Base-by-base conservation (phyloP, 30 jellyfish, hydroid and myxozoan genomes). In the Phacellophora camtschatica region DNA sequence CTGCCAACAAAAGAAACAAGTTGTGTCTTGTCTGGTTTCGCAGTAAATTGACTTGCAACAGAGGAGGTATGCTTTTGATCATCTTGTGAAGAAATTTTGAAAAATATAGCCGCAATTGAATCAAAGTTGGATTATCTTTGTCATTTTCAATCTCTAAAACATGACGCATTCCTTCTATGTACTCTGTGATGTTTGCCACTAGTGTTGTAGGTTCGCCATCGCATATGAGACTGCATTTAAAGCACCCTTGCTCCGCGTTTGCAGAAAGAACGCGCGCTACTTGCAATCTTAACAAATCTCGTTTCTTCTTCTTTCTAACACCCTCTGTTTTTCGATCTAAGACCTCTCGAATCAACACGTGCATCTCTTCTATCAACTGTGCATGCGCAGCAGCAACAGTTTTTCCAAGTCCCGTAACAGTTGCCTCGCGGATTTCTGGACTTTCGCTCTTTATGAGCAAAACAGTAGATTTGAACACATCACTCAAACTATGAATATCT, bases 351-450 rank as follows among this genome's bases (percentile, higher is more conserved):
- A 93, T 86, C 79, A 93, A 46, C n/a, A 81, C 77, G 22, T 82
- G 96, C 94, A 93, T 80, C 57, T 93, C 99, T 71, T 93, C 99
- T 18, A 93, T 57, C 70, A 93, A 76, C 84, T 93, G 95, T 46
- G 95, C 86, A 71, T 93, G 99, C 4, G 99, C 99, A 5, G 88
- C 82, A 0, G 99, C 90, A 18, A 80, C 92, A 1, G 97, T 93
- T 59, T 93, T 93, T 18, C 99, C 99, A 1, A 93, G 95, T 28
- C 99, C 99, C 2, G 96, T 93, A 29, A 93, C 99, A 37, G 99
- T 96, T 16, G 99, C 99, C 58, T 93, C 99, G 16, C 99, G 71
- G 48, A 93, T 93, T 61, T 93, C 99, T 43, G 81, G 86, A 29
- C 95, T 81, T 71, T 93, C 99, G 77, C 99, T 93, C 65, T 85